Percentiles rank a stretch among this genome's conserved stretches.
Conservation (phyloP, 2,888 invertebrate species). For the Sericinus montela region DNA sequence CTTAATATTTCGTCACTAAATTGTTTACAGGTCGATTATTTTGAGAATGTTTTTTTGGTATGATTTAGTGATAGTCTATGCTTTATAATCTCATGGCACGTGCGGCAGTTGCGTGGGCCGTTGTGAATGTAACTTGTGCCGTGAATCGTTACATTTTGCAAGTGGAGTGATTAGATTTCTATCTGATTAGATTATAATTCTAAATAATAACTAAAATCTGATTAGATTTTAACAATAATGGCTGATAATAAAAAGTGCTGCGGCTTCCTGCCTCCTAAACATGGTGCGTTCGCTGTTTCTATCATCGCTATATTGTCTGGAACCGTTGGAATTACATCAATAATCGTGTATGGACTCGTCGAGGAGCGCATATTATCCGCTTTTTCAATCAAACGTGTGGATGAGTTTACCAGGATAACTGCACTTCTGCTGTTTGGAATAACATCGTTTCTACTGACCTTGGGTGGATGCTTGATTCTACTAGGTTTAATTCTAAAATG, state of each 20-base stretch:
- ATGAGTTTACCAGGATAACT: constrained; percentile 33
- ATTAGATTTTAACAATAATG: too few relatives aligned
- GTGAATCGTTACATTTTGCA: too few relatives aligned
- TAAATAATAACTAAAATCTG: too few relatives aligned
- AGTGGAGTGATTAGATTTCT: too few relatives aligned
- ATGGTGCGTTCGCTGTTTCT: constrained; percentile 39
- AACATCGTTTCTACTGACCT: constrained; percentile 31
- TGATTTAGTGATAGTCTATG: too few relatives aligned
- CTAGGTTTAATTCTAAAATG: constrained; percentile 25
- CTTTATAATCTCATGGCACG: too few relatives aligned
- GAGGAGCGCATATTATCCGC: constrained; percentile 31
- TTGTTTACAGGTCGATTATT: too few relatives aligned
- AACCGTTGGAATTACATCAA: constrained; percentile 29
- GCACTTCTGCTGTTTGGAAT: constrained; percentile 32
- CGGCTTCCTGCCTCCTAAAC: constrained; percentile 18
- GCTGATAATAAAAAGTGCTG: constrained; percentile 27
- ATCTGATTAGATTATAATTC: too few relatives aligned
- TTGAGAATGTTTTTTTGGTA: too few relatives aligned
- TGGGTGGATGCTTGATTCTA: constrained; percentile 32
- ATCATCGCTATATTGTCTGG: constrained; percentile 36
- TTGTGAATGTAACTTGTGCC: too few relatives aligned
- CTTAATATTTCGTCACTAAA: too few relatives aligned
- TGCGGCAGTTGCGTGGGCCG: too few relatives aligned
- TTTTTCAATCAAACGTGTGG: constrained; percentile 20
- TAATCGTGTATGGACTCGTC: constrained; percentile 38